Conservation (phyloP, 2,797 vertebrate species). For the Peromyscus attwateri region DNA sequence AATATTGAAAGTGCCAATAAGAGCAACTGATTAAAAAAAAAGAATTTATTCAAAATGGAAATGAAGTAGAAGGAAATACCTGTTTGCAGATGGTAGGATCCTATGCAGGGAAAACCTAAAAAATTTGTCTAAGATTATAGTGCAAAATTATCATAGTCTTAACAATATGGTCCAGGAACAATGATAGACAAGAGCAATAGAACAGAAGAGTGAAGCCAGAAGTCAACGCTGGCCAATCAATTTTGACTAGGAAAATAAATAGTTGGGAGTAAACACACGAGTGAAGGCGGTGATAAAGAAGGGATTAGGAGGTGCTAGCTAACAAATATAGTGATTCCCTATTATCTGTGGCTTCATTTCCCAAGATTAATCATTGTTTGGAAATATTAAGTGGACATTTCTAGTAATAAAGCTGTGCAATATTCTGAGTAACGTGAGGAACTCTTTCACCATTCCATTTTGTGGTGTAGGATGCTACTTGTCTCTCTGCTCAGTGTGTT, state of each 20-base stretch:
- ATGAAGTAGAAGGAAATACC: background rate
- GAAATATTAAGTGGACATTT: background rate
- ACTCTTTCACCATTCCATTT: background rate
- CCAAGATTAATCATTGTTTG: background rate
- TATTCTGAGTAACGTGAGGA: background rate
- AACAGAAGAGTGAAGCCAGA: background rate
- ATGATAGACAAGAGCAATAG: background rate
- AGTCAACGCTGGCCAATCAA: background rate
- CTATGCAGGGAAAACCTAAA: background rate
- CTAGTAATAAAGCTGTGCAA: background rate
- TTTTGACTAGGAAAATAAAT: background rate
- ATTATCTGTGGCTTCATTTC: background rate
- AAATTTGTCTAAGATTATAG: background rate
- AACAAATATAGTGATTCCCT: background rate
- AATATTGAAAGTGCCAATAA: background rate
- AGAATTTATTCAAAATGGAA: background rate
- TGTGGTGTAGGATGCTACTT: background rate
- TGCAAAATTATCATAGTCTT: background rate
- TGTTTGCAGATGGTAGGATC: background rate
- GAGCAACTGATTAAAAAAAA: background rate
- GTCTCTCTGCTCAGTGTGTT: background rate
- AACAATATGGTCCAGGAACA: background rate
- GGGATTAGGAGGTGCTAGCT: rapidly evolving
- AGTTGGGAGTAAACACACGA: background rate
- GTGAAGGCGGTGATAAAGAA: background rate